Conservation (phyloP, 2,888 invertebrate species). For the Dexiosoma caninum region DNA sequence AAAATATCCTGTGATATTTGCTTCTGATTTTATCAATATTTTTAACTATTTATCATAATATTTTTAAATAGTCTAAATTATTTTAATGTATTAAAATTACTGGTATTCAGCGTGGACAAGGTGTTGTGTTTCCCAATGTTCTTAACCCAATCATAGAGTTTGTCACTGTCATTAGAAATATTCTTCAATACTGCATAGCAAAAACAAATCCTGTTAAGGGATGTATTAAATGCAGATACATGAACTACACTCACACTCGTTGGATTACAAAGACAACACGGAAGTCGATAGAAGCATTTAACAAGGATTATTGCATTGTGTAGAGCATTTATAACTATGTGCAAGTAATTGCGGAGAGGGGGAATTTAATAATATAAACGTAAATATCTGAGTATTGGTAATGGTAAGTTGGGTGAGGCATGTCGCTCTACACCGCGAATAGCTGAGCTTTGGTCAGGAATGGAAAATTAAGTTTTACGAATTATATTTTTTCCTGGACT, state of each 20-base stretch:
- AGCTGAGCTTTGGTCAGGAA: neutral
- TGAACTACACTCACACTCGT: neutral
- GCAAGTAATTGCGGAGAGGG: neutral
- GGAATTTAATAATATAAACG: no score
- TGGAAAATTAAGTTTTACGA: neutral
- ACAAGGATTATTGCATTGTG: conserved; percentile 10
- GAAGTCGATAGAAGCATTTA: neutral
- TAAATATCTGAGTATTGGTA: neutral
- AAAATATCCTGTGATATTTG: no score
- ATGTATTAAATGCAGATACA: neutral
- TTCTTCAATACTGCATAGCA: neutral
- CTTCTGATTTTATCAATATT: neutral
- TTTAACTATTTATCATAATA: no score
- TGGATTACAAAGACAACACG: no score
- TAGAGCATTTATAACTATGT: neutral
- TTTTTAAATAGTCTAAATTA: no score
- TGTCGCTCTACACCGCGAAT: no score
- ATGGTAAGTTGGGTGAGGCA: no score
- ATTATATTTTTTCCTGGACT: no score
- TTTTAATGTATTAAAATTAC: neutral
- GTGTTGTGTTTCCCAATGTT: conserved; percentile 54
- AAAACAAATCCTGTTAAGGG: neutral
- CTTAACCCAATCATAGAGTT: conserved; percentile 31
- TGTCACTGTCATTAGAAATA: neutral
- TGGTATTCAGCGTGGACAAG: conserved; percentile 24